Base-by-base conservation (phyloP, 2,888 invertebrate genomes). In the Chaetoderma sp. region DNA sequence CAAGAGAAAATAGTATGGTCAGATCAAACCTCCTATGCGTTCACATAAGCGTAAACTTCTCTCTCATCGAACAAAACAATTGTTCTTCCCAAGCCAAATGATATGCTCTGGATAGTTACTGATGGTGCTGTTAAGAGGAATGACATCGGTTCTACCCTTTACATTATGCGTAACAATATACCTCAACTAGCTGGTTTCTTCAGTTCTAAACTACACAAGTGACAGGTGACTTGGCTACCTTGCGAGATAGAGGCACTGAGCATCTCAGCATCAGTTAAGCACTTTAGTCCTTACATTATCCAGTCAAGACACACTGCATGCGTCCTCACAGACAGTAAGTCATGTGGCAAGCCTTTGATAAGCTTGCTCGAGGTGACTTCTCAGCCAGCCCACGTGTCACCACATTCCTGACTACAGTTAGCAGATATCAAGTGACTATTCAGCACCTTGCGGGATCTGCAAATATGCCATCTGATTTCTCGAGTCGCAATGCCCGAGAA, bases 161-260 rank as follows among this genome's bases (percentile, higher is more conserved):
- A 66, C 44, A 52, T 59, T 23, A 30, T 52, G 18, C 50, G 52
- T 6, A 21, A 56, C 21, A 27, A 33, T n/a, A 65, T 50, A 39
- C 47, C 18, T 13, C 27, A n/a, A 18, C 30, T 65, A n/a, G 62
- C 56, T 16, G 63, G 62, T 65, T 58, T 36, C 65, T 76, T 39
- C 6, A 49, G 36, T 25, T 49, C 61, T 5, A 65, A 66, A 44
- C 63, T 59, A 18, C 28, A 36, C 32, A 57, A 68, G 59, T 60
- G 62, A 27, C 72, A 75, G 55, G 65, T 63, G 16, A 64, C 49
- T 5, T 73, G 75, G 73, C 50, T 76, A 23, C 70, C 74, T n/a
- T 76, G 75, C 59, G 76, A 76, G 56, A 55, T 75, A n/a, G 75
- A 75, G 50, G 74, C 75, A 5, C 54, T 75, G 5, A 30, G 44